Evolutionary conservation across 2,888 invertebrate species (phyloP).

Genomic region (Fissipunctia ypsillon): DNA sequence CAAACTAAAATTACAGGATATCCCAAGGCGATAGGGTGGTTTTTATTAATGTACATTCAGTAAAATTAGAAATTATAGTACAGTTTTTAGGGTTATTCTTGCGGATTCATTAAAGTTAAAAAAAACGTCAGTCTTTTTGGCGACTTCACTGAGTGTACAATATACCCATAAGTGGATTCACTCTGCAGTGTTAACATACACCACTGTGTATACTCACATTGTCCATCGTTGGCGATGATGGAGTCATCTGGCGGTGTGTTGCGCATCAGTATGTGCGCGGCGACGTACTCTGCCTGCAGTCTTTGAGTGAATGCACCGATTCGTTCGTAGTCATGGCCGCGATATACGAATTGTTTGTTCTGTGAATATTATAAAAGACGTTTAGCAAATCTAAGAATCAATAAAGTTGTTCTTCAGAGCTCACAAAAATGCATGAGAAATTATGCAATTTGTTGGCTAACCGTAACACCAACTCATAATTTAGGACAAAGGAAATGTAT

Average conservation of each 20-base stretch:
- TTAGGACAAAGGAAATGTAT: background rate
- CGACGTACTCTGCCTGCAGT: conserved; percentile 97
- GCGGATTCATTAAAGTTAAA: background rate
- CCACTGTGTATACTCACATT: conserved; percentile 91
- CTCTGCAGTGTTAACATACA: background rate
- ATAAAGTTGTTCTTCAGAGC: background rate
- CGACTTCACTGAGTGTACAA: background rate
- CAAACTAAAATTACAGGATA: background rate
- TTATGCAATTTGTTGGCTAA: background rate
- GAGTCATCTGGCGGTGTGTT: conserved; percentile 97
- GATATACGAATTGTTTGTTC: conserved; percentile 98
- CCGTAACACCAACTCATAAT: background rate
- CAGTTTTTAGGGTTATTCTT: too few relatives aligned
- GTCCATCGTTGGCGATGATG: conserved; percentile 95
- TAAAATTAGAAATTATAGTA: background rate
- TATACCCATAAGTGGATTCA: background rate
- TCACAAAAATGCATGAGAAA: background rate
- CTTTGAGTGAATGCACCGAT: conserved; percentile 98
- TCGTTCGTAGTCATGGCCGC: conserved; percentile 98
- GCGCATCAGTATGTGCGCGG: conserved; percentile 97
- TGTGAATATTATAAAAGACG: conserved; percentile 73
- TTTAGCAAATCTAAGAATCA: background rate
- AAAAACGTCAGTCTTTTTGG: too few relatives aligned
- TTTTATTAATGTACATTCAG: background rate
- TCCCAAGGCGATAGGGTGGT: background rate